Conservation (phyloP, 1,140 invertebrate genomes). For the Trichonephila inaurata region DNA sequence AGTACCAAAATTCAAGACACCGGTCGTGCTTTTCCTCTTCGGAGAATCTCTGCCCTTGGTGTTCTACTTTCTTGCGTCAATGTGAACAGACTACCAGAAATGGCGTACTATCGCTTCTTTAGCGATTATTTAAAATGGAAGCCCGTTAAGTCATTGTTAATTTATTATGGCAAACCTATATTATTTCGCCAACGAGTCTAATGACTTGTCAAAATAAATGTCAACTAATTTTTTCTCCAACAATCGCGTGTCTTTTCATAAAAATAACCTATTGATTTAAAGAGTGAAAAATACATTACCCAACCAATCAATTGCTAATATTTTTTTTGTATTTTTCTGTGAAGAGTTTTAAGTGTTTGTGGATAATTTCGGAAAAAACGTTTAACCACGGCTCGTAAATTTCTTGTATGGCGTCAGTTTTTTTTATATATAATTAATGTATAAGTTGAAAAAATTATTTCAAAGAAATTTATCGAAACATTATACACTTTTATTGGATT, state of each 20-base stretch:
- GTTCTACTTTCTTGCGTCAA: conserved; percentile 13
- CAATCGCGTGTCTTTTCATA: not conserved
- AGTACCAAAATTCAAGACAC: not conserved
- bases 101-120: not conserved
- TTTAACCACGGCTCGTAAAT: too few relatives aligned
- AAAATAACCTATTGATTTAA: not conserved
- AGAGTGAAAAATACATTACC: not conserved
- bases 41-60: not conserved
- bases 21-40: not conserved
- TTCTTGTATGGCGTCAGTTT: too few relatives aligned
- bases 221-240: not conserved
- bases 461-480: too few relatives aligned
- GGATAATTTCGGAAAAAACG: too few relatives aligned
- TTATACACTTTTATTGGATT: too few relatives aligned
- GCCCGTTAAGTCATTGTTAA: not conserved
- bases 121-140: not conserved
- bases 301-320: not conserved
- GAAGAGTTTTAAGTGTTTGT: too few relatives aligned
- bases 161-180: conserved; percentile 6
- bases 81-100: not conserved
- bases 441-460: too few relatives aligned
- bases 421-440: too few relatives aligned
- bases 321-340: too few relatives aligned
- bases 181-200: not conserved
- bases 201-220: conserved; percentile 27